These are phyloP conservation scores for Idaea straminata DNA, from an alignment of 2,888 invertebrate genomes.

Conservation along the genomic window DNA sequence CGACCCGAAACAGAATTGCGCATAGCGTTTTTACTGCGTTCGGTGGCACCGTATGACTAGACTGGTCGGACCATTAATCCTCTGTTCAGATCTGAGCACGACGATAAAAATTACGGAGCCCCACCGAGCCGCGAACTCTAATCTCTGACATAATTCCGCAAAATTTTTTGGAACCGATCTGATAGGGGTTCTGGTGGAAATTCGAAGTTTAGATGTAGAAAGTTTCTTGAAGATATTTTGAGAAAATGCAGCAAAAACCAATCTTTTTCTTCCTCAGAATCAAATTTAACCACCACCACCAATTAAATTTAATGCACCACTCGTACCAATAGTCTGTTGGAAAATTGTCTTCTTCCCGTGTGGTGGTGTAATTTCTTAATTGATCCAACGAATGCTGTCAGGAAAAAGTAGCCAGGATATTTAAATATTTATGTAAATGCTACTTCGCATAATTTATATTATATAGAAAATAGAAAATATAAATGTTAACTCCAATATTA, in stretches of 20 bases:
- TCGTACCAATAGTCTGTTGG: too few species aligned
- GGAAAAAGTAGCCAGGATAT: too few species aligned
- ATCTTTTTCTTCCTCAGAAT: too few species aligned
- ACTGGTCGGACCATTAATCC: slow-evolving; percentile 76
- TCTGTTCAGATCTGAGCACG: slow-evolving; percentile 68
- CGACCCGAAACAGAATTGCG: slow-evolving; percentile 66
- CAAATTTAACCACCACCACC: too few species aligned
- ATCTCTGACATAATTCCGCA: slow-evolving; percentile 29
- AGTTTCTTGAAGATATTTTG: neutral
- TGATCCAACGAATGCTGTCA: too few species aligned
- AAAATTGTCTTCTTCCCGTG: too few species aligned
- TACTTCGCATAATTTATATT: too few species aligned
- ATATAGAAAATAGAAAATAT: too few species aligned
- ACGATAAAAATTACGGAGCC: slow-evolving; percentile 69
- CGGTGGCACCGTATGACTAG: slow-evolving; percentile 78
- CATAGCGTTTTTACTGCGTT: slow-evolving; percentile 78
- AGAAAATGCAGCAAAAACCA: neutral
- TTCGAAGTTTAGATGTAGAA: neutral
- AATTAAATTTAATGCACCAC: too few species aligned
- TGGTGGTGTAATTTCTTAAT: too few species aligned
- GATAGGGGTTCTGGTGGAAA: neutral
- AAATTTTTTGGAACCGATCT: slow-evolving; percentile 25
- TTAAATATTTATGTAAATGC: too few species aligned
- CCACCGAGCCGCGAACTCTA: slow-evolving; percentile 32
- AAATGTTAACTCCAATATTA: neutral